These are phyloP conservation scores for Mythimna loreyi DNA, from an alignment of 2,888 invertebrate genomes.

Conservation along the genomic window DNA sequence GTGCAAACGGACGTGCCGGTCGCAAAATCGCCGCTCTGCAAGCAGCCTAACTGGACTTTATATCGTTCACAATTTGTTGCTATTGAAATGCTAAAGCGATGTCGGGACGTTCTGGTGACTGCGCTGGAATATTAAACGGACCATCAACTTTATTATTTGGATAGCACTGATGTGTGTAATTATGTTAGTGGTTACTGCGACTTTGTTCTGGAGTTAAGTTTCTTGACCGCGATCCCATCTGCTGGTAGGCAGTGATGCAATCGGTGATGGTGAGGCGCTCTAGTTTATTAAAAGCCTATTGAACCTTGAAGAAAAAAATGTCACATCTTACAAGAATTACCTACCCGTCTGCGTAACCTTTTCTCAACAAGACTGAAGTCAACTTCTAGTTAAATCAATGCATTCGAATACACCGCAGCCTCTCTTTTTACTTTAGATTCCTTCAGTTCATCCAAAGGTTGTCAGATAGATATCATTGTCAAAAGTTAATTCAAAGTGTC, in stretches of 20 bases:
- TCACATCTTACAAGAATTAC: too few species aligned
- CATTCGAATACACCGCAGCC: too few species aligned
- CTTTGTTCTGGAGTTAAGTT: not conserved
- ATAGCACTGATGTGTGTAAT: conserved; percentile 12
- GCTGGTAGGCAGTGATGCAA: too few species aligned
- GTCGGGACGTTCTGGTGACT: conserved; percentile 47
- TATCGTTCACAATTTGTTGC: conserved; percentile 63
- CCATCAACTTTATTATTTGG: conserved; percentile 26
- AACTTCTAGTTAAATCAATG: too few species aligned
- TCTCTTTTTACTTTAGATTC: not conserved
- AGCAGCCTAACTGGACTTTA: conserved; percentile 54
- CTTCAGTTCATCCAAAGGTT: not conserved
- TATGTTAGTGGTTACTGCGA: not conserved
- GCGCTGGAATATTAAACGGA: conserved; percentile 54
- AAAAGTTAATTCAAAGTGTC: too few species aligned
- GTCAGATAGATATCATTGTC: too few species aligned
- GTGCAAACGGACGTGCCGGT: conserved; percentile 50
- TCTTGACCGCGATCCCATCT: too few species aligned
- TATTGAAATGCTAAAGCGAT: conserved; percentile 66
- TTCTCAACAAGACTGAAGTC: not conserved
- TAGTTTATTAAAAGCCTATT: too few species aligned
- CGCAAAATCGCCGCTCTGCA: conserved; percentile 40
- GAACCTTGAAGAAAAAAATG: too few species aligned
- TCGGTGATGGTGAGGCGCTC: too few species aligned
- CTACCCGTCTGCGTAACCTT: not conserved